Conservation (phyloP, 2,797 vertebrate genomes). For the Hypotaenidia philippensis region DNA sequence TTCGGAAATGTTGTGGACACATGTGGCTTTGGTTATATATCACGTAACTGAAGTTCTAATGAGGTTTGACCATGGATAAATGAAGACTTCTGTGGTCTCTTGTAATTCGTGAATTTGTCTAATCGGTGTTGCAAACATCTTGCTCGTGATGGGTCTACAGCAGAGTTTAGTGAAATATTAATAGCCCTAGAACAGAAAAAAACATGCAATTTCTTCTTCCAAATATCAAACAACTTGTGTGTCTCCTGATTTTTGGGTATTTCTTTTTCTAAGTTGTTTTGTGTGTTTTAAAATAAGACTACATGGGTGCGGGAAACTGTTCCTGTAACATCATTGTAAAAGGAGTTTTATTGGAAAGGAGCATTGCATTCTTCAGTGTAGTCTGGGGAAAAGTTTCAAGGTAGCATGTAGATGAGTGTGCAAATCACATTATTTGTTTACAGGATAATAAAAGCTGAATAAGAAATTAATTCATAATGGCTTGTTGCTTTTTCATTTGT, state of each 20-base stretch:
- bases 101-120: slow-evolving; percentile 19
- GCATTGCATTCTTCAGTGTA: neutral
- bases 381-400: neutral
- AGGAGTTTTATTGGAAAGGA: neutral
- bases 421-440: slow-evolving; percentile 16
- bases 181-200: neutral
- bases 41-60: neutral
- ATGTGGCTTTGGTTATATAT: neutral
- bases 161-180: neutral
- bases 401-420: neutral
- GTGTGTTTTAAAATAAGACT: neutral
- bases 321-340: neutral
- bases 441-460: slow-evolving; percentile 1
- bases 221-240: neutral
- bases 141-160: neutral
- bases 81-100: neutral
- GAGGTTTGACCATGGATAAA: neutral
- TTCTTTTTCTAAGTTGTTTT: neutral
- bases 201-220: neutral
- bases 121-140: neutral
- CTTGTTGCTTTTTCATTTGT: neutral
- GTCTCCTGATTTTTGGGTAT: neutral
- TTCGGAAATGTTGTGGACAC: neutral
- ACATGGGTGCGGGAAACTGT: neutral
- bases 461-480: neutral